These are phyloP conservation scores for Unio pictorum DNA, from an alignment of 2,888 invertebrate genomes.

Conservation along the genomic window DNA sequence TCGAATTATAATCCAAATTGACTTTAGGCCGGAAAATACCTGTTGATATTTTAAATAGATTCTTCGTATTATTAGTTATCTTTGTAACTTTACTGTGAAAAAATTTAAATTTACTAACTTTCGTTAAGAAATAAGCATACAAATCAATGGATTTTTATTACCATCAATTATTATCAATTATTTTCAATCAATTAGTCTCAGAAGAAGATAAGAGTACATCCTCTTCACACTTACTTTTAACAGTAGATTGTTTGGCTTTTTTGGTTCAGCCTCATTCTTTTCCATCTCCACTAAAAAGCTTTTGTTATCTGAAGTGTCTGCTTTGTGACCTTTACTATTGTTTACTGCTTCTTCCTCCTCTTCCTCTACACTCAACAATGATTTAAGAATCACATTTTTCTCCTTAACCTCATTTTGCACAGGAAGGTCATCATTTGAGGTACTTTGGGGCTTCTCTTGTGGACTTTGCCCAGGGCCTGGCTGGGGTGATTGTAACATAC, in stretches of 20 bases:
- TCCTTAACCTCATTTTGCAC: slow-evolving; percentile 27
- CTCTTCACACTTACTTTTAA: slow-evolving; percentile 54
- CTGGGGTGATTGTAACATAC: slow-evolving; percentile 59
- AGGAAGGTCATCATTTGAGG: slow-evolving; percentile 56
- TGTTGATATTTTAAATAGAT: no score
- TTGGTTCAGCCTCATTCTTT: slow-evolving; percentile 67
- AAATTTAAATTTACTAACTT: no score
- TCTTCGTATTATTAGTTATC: no score
- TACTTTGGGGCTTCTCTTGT: slow-evolving; percentile 65
- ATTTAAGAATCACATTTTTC: slow-evolving; percentile 70
- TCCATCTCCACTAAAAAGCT: slow-evolving; percentile 61
- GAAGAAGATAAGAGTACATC: background rate
- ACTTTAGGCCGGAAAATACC: no score
- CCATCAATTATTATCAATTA: no score
- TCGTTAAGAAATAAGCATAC: no score
- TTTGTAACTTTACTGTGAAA: no score
- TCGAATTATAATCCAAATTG: no score
- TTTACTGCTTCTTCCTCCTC: slow-evolving; percentile 70
- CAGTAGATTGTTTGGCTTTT: slow-evolving; percentile 57
- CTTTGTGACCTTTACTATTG: slow-evolving; percentile 8
- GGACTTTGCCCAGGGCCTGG: slow-evolving; percentile 62
- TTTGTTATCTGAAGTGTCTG: slow-evolving; percentile 14
- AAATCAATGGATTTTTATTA: no score
- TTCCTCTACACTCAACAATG: slow-evolving; percentile 80
- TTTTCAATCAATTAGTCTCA: no score